phyloP scores from a whole-genome alignment of 2,888 invertebrate species.

The Cryptocheilus praepositus region DNA sequence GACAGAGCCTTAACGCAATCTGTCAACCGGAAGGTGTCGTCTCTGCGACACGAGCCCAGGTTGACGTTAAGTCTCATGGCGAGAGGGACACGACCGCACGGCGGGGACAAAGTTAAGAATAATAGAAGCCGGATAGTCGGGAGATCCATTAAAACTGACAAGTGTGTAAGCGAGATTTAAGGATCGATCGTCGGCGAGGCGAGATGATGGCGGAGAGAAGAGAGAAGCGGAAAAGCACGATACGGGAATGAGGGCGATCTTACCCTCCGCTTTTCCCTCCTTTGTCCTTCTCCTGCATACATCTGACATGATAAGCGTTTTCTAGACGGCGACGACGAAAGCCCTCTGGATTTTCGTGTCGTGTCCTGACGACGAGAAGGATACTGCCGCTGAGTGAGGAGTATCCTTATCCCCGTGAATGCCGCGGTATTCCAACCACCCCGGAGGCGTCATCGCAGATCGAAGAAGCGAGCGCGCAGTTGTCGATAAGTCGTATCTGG shows the following conservation, averaged over 20 bases:
- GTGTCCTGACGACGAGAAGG: constrained; percentile 43
- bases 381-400: constrained; percentile 8
- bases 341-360: constrained; percentile 55
- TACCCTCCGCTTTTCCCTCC: background rate
- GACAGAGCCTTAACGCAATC: too few species aligned
- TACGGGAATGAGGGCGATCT: background rate
- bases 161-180: constrained; percentile 29
- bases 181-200: constrained; percentile 26
- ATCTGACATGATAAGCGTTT: constrained; percentile 55
- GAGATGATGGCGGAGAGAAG: background rate
- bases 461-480: constrained; percentile 14
- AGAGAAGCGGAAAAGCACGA: background rate
- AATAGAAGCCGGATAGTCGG: background rate
- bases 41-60: too few species aligned
- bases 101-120: constrained; percentile 1
- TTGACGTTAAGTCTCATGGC: too few species aligned
- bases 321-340: constrained; percentile 43
- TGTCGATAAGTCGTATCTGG: constrained; percentile 25
- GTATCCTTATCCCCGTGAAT: constrained; percentile 22
- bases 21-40: too few species aligned
- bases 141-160: constrained; percentile 32
- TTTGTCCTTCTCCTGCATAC: constrained; percentile 32
- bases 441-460: constrained; percentile 18
- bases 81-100: background rate
- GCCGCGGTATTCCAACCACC: constrained; percentile 16